These are phyloP conservation scores for Natrix natrix DNA, from an alignment of 2,797 vertebrate species.

Conservation along the genomic window DNA sequence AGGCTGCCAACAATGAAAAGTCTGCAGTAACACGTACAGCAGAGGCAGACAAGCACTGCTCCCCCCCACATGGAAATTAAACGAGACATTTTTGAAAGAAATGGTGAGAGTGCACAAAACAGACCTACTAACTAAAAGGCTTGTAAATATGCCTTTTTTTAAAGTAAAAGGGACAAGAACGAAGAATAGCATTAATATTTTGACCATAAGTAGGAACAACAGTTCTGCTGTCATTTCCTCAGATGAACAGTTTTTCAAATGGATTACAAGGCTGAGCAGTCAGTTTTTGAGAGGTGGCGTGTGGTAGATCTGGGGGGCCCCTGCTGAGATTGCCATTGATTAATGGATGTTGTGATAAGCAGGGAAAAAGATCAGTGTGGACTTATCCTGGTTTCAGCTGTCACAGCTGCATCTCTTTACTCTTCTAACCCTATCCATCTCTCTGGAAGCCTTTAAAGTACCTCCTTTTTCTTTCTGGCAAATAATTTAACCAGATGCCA, in stretches of 20 bases:
- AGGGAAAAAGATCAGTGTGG: constrained; percentile 63
- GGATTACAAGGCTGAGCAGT: constrained; percentile 58
- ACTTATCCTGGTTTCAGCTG: constrained; percentile 70
- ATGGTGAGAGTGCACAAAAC: neutral
- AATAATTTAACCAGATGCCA: constrained; percentile 65
- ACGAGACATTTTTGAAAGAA: neutral
- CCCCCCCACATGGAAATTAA: constrained; percentile 7
- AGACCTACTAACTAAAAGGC: neutral
- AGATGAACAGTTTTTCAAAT: constrained; percentile 52
- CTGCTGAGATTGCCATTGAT: constrained; percentile 67
- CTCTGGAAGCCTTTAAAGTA: constrained; percentile 59
- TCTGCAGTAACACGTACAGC: neutral
- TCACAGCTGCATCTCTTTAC: constrained; percentile 70
- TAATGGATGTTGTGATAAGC: constrained; percentile 69
- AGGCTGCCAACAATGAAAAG: constrained; percentile 21
- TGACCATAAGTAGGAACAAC: constrained; percentile 22
- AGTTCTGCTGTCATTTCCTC: constrained; percentile 36
- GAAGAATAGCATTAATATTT: neutral
- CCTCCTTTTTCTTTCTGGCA: constrained; percentile 50
- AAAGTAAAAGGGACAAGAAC: neutral
- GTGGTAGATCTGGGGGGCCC: constrained; percentile 55
- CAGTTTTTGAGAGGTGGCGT: constrained; percentile 56
- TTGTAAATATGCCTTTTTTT: neutral
- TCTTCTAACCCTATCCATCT: constrained; percentile 56
- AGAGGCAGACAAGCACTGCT: neutral